Percentiles rank a stretch among this genome's conserved stretches.
Evolutionary conservation across 2,888 invertebrate species (phyloP).

Genomic region (Terebella lapidaria): DNA sequence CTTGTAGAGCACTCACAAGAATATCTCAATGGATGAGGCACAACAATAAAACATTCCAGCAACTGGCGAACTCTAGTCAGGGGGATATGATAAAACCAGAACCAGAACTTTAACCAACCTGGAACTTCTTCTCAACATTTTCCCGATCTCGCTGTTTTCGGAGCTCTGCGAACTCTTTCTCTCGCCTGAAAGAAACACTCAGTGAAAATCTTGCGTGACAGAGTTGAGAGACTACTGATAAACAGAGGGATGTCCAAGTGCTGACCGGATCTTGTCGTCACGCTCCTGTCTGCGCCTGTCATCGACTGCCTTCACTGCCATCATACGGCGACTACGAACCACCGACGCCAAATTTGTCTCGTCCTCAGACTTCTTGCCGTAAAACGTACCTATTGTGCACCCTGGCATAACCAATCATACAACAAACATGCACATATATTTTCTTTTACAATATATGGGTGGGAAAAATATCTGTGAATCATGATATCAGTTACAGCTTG

Average conservation of each 20-base stretch:
- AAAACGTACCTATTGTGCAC: not conserved
- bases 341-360: constrained; percentile 32
- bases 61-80: too few species aligned
- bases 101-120: too few species aligned
- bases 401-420: not conserved
- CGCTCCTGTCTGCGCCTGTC: not conserved
- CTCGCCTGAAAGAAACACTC: constrained; percentile 5
- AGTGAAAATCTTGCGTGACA: not conserved
- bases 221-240: not conserved
- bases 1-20: too few species aligned
- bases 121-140: constrained; percentile 38
- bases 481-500: too few species aligned
- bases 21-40: too few species aligned
- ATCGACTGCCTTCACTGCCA: constrained; percentile 33
- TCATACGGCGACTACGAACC: constrained; percentile 41
- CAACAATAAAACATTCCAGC: too few species aligned
- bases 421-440: too few species aligned
- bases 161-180: constrained; percentile 25
- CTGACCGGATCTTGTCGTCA: not conserved
- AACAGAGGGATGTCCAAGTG: not conserved
- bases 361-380: constrained; percentile 20
- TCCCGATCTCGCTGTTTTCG: constrained; percentile 33
- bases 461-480: too few species aligned
- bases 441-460: too few species aligned
- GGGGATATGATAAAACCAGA: too few species aligned